Conservation (phyloP, 30 jellyfish, hydroid and myxozoan genomes). For the Mastigias papua region DNA sequence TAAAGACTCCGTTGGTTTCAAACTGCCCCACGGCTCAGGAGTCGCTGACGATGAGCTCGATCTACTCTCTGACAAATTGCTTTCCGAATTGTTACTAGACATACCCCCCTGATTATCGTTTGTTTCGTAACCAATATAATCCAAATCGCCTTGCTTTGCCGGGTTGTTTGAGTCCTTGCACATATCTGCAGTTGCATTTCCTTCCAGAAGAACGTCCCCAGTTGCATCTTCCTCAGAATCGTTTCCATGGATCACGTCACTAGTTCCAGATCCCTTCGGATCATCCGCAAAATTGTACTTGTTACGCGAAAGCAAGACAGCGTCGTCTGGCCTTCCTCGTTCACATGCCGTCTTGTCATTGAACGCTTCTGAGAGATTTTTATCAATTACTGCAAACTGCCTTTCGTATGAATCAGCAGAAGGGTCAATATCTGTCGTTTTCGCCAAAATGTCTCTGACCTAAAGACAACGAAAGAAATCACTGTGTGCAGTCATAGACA, state of each 20-base stretch:
- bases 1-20: slow-evolving; percentile 62
- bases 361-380: slow-evolving; percentile 45
- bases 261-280: background rate
- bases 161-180: background rate
- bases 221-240: background rate
- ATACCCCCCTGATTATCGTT: background rate
- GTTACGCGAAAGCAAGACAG: background rate
- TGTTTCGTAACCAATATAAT: slow-evolving; percentile 9
- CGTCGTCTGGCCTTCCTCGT: background rate
- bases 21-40: slow-evolving; percentile 66
- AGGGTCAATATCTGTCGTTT: slow-evolving; percentile 38
- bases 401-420: slow-evolving; percentile 58
- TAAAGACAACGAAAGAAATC: background rate
- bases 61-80: slow-evolving; percentile 15
- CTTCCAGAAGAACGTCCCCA: background rate
- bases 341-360: background rate
- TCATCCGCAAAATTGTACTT: slow-evolving; percentile 32
- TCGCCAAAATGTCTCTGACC: slow-evolving; percentile 81
- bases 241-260: background rate
- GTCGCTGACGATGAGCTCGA: slow-evolving; percentile 42
- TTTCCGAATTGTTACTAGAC: slow-evolving; percentile 49
- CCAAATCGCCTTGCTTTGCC: slow-evolving; percentile 4
- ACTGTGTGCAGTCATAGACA: too few species aligned
- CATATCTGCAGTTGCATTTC: background rate
- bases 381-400: slow-evolving; percentile 49